A percentile compares a stretch with the other conserved stretches of the same genome.
These are phyloP conservation scores for Mystacides longicornis DNA, from an alignment of 2,888 invertebrate species.

Conservation along the genomic window DNA sequence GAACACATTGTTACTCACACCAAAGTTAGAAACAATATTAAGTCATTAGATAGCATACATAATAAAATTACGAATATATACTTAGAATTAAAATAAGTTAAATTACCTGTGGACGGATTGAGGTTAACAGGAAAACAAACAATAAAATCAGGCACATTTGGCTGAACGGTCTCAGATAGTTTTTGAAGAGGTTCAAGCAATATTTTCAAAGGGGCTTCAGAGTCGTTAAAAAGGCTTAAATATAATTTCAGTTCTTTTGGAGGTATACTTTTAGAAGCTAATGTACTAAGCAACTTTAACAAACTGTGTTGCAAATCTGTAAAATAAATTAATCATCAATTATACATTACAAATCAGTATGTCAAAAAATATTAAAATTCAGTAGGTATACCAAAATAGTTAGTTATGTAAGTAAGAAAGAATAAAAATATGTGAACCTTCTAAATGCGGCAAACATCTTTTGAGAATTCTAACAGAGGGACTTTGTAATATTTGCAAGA, in stretches of 20 bases:
- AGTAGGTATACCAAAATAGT: slow-evolving; percentile 8
- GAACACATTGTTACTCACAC: too few species aligned
- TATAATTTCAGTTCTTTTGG: slow-evolving; percentile 50
- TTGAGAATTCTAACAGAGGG: slow-evolving; percentile 23
- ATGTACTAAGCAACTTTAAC: slow-evolving; percentile 52
- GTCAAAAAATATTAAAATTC: neutral
- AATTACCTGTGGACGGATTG: neutral
- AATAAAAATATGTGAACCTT: slow-evolving; percentile 25
- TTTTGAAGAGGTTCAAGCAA: slow-evolving; percentile 48
- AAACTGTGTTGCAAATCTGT: slow-evolving; percentile 59
- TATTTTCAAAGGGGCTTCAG: slow-evolving; percentile 48
- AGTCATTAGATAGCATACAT: too few species aligned
- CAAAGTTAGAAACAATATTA: too few species aligned
- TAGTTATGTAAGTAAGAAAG: neutral
- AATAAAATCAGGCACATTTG: slow-evolving; percentile 50
- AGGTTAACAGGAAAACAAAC: slow-evolving; percentile 46
- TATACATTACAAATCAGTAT: neutral
- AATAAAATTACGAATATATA: too few species aligned
- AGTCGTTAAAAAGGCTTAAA: slow-evolving; percentile 51
- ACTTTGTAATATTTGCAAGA: slow-evolving; percentile 28
- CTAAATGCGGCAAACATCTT: slow-evolving; percentile 21
- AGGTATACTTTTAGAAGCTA: slow-evolving; percentile 48
- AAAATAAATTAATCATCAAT: slow-evolving; percentile 21
- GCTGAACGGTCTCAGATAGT: slow-evolving; percentile 37
- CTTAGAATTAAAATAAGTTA: too few species aligned